Conservation (phyloP, 1,140 invertebrate species). For the Lasaia peninsularis region DNA sequence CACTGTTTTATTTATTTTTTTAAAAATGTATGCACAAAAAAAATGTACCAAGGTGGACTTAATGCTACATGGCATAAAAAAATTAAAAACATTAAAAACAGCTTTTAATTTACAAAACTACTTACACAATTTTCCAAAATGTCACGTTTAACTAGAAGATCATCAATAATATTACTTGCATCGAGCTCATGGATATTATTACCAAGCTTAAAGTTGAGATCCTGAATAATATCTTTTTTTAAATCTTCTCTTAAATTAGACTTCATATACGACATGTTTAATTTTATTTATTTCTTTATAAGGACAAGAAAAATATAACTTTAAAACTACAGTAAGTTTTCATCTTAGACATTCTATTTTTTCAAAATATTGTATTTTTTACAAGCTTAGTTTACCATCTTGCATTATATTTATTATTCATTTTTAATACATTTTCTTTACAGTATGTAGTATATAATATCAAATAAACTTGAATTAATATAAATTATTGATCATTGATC, state of each 20-base stretch:
- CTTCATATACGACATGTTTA: conserved; percentile 14
- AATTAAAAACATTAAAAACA: too few species aligned
- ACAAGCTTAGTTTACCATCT: too few species aligned
- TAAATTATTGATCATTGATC: not conserved
- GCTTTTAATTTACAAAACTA: conserved; percentile 12
- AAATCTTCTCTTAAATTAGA: conserved; percentile 40
- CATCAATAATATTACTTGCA: conserved; percentile 44
- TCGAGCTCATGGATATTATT: conserved; percentile 51
- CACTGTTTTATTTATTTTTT: too few species aligned
- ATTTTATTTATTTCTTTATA: not conserved
- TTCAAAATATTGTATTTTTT: too few species aligned
- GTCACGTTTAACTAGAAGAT: conserved; percentile 38
- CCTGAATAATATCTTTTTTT: conserved; percentile 48
- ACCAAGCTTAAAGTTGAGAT: conserved; percentile 54
- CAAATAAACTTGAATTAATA: not conserved
- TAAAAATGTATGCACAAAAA: too few species aligned
- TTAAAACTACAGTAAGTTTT: too few species aligned
- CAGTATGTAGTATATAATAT: too few species aligned
- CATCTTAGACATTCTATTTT: too few species aligned
- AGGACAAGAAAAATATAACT: not conserved
- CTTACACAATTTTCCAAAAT: conserved; percentile 49
- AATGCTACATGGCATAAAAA: too few species aligned
- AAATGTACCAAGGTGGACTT: too few species aligned
- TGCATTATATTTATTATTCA: too few species aligned
- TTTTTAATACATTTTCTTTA: not conserved